Base-by-base conservation (phyloP, 2,113 vertebrate species). In the Tinamus guttatus region DNA sequence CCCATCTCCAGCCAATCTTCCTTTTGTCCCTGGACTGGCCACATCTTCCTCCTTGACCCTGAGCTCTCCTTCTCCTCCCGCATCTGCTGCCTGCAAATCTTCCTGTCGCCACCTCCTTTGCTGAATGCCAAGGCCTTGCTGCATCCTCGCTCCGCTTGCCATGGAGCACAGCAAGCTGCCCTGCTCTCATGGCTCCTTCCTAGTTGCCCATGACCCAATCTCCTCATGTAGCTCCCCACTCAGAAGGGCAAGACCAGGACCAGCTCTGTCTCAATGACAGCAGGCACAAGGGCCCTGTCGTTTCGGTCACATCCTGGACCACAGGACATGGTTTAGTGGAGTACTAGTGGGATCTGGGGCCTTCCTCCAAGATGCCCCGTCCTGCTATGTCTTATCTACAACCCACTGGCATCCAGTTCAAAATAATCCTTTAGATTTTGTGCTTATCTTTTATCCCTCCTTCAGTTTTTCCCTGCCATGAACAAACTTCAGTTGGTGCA, bases 31-130 rank as follows among this genome's bases (percentile, higher is more conserved):
- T 92, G 62, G 79, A 78, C 7, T 30, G 58, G 52, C 30, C 0
- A 0, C 38, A 71, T 58, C 76, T 40, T 51, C 32, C 5, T 95
- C 34, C 85, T 81, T 81, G 94, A 71, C 94, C 95, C 90, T 95
- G 93, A 94, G 94, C 80, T 95, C 90, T 93, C 94, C 94, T 96
- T 91, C 84, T 93, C 83, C 81, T 89, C 87, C 93, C 82, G 84
- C 94, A 96, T 90, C 80, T 96, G 96, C 68, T 92, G 92, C 65
- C 68, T 84, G 69, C 92, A 97, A 96, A 97, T 96, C 96, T 95
- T 96, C 69, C 95, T 93, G 94, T 96, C 94, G 84, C 47, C 93
- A 86, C 85, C 85, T 94, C 65, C 85, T 64, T 81, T 76, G 87
- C 85, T 71, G 94, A 95, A 79, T 86, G 86, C 90, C 88, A 86